Percentiles rank a stretch among this genome's conserved stretches.
phyloP scores from a whole-genome alignment of 2,888 invertebrate species.

The Acleris laterana region DNA sequence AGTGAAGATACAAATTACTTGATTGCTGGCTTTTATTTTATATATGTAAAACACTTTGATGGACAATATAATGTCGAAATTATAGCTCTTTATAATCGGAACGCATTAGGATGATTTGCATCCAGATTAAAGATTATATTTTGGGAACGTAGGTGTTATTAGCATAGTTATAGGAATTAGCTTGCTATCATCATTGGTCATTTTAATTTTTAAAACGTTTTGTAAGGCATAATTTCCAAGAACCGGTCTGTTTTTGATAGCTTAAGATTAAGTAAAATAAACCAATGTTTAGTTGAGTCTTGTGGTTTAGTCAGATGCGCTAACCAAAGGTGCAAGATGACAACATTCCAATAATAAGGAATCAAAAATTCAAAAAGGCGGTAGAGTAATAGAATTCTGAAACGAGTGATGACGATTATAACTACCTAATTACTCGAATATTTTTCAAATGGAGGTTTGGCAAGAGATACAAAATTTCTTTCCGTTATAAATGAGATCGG shows the following conservation, averaged over 20 bases:
- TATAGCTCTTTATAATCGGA: conserved; percentile 82
- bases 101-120: conserved; percentile 83
- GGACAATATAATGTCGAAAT: conserved; percentile 83
- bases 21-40: conserved; percentile 80
- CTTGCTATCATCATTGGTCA: conserved; percentile 74
- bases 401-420: too few species aligned
- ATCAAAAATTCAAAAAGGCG: background rate
- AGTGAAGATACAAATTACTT: conserved; percentile 81
- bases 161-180: conserved; percentile 82
- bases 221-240: conserved; percentile 65
- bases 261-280: conserved; percentile 59
- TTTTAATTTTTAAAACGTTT: conserved; percentile 77
- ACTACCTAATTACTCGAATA: background rate
- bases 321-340: conserved; percentile 40
- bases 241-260: conserved; percentile 56
- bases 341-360: background rate
- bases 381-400: background rate
- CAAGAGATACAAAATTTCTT: background rate
- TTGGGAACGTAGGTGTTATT: conserved; percentile 80
- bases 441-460: background rate
- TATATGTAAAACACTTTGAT: conserved; percentile 83
- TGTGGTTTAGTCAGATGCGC: conserved; percentile 52
- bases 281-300: conserved; percentile 54
- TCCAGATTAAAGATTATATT: conserved; percentile 84
- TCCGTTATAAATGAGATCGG: conserved; percentile 14